These are phyloP conservation scores for Drosophila nannoptera DNA, from an alignment of 1,140 invertebrate species.

Conservation along the genomic window DNA sequence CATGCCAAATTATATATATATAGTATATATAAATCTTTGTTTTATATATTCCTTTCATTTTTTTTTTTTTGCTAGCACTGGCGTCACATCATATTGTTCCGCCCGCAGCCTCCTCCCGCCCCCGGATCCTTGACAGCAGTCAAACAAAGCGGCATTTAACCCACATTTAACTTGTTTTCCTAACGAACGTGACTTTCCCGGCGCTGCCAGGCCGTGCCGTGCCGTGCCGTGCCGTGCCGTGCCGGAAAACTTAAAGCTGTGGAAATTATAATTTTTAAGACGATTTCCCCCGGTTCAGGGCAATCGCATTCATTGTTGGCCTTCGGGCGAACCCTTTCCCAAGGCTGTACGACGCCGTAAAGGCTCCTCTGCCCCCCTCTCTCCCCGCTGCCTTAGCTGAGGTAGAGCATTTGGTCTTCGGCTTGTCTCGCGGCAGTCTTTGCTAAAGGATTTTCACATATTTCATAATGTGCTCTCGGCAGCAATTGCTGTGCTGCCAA, in stretches of 20 bases:
- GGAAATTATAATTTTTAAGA: not conserved
- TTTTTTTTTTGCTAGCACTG: not conserved
- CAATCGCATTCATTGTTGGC: too few species aligned
- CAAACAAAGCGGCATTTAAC: not conserved
- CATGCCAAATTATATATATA: too few species aligned
- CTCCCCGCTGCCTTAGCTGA: too few species aligned
- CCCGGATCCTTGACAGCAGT: not conserved
- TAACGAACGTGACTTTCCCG: not conserved
- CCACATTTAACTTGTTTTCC: not conserved
- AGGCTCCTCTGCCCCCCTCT: too few species aligned
- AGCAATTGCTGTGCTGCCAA: not conserved
- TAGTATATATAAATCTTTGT: not conserved
- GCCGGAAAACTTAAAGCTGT: not conserved
- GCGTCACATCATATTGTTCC: not conserved
- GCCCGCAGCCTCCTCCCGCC: too few species aligned
- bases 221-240: too few species aligned
- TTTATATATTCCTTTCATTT: not conserved
- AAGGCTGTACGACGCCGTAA: too few species aligned
- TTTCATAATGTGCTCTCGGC: not conserved
- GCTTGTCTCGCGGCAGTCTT: not conserved
- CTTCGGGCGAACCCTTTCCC: too few species aligned
- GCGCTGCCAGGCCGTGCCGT: too few species aligned
- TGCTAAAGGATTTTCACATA: not conserved
- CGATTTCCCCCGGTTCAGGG: too few species aligned
- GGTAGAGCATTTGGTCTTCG: not conserved